These are phyloP conservation scores for Diplogasteroides magnus DNA, from an alignment of 1,140 invertebrate genomes.

Conservation along the genomic window DNA sequence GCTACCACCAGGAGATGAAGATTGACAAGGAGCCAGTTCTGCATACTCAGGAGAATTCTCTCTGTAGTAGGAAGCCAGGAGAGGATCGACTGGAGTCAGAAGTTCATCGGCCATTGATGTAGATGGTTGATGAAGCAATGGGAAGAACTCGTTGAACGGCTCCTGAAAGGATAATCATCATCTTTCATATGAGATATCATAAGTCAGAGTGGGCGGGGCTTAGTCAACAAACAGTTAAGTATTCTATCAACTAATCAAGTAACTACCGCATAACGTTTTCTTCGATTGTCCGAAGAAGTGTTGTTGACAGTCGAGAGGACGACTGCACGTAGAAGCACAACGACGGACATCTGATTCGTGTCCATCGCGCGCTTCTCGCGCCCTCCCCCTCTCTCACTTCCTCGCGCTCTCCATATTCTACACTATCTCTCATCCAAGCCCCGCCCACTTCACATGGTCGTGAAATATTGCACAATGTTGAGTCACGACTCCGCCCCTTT, in stretches of 20 bases:
- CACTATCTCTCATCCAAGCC: too few relatives aligned
- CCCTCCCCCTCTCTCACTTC: background rate
- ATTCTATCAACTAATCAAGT: background rate
- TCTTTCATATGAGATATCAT: too few relatives aligned
- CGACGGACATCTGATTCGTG: too few relatives aligned
- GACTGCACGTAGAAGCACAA: too few relatives aligned
- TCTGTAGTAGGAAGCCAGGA: background rate
- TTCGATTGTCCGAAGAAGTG: background rate
- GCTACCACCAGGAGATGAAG: background rate
- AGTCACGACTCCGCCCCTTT: background rate
- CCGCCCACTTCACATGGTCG: too few relatives aligned
- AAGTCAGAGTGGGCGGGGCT: too few relatives aligned
- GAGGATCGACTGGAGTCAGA: background rate
- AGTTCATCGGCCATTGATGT: background rate
- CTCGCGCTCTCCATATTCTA: too few relatives aligned
- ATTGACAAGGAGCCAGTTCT: background rate
- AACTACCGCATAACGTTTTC: background rate
- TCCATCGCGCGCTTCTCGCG: background rate
- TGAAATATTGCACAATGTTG: background rate
- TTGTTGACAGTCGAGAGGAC: too few relatives aligned
- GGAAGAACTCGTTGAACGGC: background rate
- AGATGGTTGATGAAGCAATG: background rate
- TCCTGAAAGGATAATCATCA: background rate
- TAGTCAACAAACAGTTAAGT: background rate
- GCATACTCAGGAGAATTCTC: background rate